A percentile compares a stretch with the other conserved stretches of the same genome.
phyloP scores from a whole-genome alignment of 2,888 invertebrate genomes.

The Spodoptera littoralis region DNA sequence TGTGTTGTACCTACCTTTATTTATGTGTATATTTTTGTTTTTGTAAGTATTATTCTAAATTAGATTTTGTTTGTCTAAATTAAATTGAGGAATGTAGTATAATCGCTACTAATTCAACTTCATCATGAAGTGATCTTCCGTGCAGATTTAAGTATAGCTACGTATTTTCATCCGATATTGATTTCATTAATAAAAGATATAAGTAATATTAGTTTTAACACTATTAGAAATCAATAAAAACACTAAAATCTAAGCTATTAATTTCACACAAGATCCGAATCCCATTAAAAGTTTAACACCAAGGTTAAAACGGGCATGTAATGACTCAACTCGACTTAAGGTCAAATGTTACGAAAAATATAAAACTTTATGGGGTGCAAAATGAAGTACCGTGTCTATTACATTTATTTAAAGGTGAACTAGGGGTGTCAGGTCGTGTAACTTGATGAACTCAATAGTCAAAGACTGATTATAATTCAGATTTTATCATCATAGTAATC shows the following conservation, averaged over 20 bases:
- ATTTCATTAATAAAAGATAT: too few relatives aligned
- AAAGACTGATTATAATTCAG: constrained; percentile 4
- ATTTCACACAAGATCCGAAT: constrained; percentile 30
- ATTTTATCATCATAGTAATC: constrained; percentile 8
- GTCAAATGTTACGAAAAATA: constrained; percentile 29
- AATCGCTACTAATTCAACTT: too few relatives aligned
- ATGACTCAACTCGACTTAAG: constrained; percentile 34
- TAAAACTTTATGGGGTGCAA: constrained; percentile 35
- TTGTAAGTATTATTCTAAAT: too few relatives aligned
- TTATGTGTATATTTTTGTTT: too few relatives aligned
- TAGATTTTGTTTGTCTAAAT: too few relatives aligned
- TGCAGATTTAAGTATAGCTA: too few relatives aligned
- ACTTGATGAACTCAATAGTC: background rate
- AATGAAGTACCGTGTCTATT: constrained; percentile 16
- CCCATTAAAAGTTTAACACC: constrained; percentile 35
- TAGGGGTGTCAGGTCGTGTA: constrained; percentile 30
- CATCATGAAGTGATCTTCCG: too few relatives aligned
- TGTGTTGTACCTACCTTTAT: too few relatives aligned
- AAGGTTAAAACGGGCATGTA: constrained; percentile 28
- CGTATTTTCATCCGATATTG: too few relatives aligned
- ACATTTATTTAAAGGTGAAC: constrained; percentile 26
- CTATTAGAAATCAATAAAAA: background rate
- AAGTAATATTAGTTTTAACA: constrained; percentile 14
- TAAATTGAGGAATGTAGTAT: too few relatives aligned
- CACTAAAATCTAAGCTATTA: constrained; percentile 12